Conservation (phyloP, 2,113 vertebrate species). For the Cettia cetti region DNA sequence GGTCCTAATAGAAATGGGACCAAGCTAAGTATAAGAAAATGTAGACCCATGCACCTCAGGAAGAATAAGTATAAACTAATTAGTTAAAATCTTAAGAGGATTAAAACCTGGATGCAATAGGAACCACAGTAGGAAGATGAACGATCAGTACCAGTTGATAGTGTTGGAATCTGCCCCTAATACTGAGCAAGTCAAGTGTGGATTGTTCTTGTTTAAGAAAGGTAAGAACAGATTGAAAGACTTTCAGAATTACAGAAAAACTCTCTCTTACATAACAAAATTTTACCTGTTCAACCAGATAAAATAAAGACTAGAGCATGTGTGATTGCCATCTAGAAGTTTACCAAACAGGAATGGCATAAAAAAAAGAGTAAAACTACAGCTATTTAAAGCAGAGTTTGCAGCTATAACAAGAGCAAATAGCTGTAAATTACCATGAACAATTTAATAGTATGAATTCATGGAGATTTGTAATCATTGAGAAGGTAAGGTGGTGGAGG, state of each 20-base stretch:
- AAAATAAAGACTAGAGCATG: background rate
- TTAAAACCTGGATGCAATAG: background rate
- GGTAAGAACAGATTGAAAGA: background rate
- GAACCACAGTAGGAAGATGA: background rate
- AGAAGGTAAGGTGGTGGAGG: accelerated
- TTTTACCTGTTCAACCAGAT: background rate
- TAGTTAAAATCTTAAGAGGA: background rate
- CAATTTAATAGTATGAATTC: background rate
- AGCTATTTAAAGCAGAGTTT: background rate
- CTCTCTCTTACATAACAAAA: background rate
- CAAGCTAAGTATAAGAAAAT: background rate
- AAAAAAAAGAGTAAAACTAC: background rate
- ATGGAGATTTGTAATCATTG: background rate
- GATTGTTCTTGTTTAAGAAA: background rate
- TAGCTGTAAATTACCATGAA: background rate
- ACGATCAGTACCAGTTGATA: background rate
- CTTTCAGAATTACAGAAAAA: background rate
- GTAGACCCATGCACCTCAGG: accelerated
- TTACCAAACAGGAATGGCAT: background rate
- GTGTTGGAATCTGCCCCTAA: background rate
- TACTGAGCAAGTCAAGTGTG: background rate
- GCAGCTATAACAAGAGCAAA: background rate
- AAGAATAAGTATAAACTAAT: background rate
- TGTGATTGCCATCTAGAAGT: background rate
- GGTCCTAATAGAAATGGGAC: background rate